Conservation (phyloP, 30 jellyfish, hydroid and myxozoan species). For the Aurelia sp. region DNA sequence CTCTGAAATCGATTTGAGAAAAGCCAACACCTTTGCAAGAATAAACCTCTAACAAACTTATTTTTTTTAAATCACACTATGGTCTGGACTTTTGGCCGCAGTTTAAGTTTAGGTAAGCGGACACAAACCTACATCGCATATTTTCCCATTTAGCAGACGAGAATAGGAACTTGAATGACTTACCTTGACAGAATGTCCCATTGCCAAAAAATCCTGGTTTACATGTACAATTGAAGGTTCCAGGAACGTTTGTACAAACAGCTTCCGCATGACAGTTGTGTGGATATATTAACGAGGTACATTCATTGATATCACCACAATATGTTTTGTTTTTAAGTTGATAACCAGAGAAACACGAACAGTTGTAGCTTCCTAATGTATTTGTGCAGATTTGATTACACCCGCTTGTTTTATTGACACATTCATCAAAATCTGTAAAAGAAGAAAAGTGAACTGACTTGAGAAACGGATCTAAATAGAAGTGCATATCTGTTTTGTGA, state of each 20-base stretch:
- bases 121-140: too few species aligned
- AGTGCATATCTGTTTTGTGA: too few species aligned
- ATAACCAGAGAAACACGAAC: slow-evolving; percentile 36
- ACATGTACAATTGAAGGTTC: slow-evolving; percentile 25
- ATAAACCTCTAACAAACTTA: too few species aligned
- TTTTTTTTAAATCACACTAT: too few species aligned
- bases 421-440: slow-evolving; percentile 31
- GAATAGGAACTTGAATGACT: neutral
- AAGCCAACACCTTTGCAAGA: too few species aligned
- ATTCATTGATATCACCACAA: slow-evolving; percentile 34
- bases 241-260: slow-evolving; percentile 3
- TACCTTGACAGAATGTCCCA: slow-evolving; percentile 29
- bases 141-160: too few species aligned
- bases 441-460: too few species aligned
- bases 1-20: too few species aligned
- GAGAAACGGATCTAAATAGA: too few species aligned
- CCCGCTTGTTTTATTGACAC: slow-evolving; percentile 19
- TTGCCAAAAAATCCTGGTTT: slow-evolving; percentile 18
- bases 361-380: slow-evolving; percentile 35
- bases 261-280: slow-evolving; percentile 7
- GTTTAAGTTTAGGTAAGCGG: too few species aligned
- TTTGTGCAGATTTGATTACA: slow-evolving; percentile 43
- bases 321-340: neutral
- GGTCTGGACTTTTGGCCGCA: too few species aligned
- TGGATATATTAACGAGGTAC: neutral